Conservation (phyloP, 2,888 invertebrate genomes). For the Automeris io region DNA sequence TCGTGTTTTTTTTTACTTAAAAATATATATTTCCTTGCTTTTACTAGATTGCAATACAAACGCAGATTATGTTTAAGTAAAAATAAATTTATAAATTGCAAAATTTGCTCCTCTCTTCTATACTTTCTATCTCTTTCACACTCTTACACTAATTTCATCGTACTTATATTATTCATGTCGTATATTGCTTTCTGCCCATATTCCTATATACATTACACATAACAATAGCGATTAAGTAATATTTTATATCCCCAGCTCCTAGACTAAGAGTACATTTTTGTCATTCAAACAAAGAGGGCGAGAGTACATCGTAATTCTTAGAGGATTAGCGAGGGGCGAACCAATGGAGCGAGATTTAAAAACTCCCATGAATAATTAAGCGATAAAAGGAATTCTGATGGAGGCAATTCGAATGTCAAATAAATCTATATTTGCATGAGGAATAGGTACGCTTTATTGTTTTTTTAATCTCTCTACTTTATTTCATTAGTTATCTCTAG, state of each 20-base stretch:
- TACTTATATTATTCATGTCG: no score
- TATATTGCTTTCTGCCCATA: no score
- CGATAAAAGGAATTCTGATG: conserved; percentile 12
- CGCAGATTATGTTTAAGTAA: no score
- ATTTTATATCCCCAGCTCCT: background rate
- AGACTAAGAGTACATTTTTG: background rate
- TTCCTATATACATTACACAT: no score
- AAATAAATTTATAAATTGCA: no score
- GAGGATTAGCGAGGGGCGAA: conserved; percentile 26
- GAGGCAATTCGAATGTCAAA: conserved; percentile 12
- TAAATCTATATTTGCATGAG: conserved; percentile 11
- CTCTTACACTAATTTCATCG: no score
- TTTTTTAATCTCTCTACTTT: background rate
- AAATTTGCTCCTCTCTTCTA: no score
- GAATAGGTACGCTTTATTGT: background rate
- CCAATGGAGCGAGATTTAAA: conserved; percentile 25
- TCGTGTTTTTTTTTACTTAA: no score
- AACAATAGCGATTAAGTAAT: background rate
- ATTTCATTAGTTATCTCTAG: no score
- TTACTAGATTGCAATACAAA: no score
- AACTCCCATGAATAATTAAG: conserved; percentile 37
- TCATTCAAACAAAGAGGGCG: conserved; percentile 10
- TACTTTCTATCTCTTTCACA: no score
- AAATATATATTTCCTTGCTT: no score
- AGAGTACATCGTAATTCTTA: conserved; percentile 19